These are phyloP conservation scores for Centrocercus urophasianus DNA, from an alignment of 2,113 vertebrate species.

Conservation along the genomic window DNA sequence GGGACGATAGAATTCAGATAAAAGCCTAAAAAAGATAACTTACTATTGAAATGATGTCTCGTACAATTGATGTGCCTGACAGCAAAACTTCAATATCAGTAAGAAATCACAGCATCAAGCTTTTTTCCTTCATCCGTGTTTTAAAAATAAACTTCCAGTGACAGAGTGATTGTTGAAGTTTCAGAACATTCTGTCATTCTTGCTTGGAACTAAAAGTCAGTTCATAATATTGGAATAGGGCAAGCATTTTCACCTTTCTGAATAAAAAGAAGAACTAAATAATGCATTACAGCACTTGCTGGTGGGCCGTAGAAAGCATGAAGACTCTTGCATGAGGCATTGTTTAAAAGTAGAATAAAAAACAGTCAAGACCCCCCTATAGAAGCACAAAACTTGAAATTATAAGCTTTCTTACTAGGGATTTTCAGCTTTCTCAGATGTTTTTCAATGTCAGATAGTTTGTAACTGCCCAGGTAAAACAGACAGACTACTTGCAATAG, in stretches of 20 bases:
- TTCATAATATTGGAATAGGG: neutral
- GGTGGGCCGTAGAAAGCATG: neutral
- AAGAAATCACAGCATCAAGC: neutral
- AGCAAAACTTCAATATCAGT: neutral
- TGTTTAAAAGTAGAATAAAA: neutral
- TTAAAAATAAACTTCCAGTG: constrained; percentile 44
- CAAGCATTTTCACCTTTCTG: neutral
- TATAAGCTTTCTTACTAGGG: neutral
- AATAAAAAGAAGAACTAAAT: neutral
- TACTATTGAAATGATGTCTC: neutral
- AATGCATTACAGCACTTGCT: neutral
- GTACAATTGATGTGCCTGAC: neutral
- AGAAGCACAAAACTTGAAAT: neutral
- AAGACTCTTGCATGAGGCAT: neutral
- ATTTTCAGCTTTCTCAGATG: neutral
- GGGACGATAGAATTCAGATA: neutral
- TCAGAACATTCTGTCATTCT: neutral
- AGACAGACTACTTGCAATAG: neutral
- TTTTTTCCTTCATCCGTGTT: constrained; percentile 12
- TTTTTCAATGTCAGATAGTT: neutral
- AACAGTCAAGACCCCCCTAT: neutral
- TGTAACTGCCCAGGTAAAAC: neutral
- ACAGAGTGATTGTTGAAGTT: neutral
- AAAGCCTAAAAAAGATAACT: neutral
- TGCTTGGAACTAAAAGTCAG: neutral